phyloP scores from a whole-genome alignment of 1,140 invertebrate genomes.

The Drosophila repletoides region DNA sequence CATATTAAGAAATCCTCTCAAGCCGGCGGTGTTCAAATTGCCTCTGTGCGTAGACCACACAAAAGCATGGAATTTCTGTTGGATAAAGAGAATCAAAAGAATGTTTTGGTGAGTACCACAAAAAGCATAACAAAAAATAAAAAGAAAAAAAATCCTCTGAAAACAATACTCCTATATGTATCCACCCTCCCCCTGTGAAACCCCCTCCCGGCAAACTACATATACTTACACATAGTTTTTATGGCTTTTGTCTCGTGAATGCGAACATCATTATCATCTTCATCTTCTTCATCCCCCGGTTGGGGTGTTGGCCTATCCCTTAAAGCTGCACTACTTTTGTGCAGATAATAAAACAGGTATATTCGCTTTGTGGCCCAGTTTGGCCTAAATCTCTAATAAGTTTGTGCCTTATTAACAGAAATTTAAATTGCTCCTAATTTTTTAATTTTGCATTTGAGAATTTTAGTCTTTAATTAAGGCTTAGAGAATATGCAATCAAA shows the following conservation, averaged over 20 bases:
- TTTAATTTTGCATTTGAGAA: not conserved
- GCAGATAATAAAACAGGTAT: not conserved
- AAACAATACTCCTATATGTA: too few species aligned
- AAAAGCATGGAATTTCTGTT: conserved; percentile 97
- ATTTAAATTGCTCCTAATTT: not conserved
- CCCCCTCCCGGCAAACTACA: conserved; percentile 27
- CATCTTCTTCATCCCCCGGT: conserved; percentile 10
- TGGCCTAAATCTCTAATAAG: not conserved
- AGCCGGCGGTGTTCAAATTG: conserved; percentile 46
- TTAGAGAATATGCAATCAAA: too few species aligned
- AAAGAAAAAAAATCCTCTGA: too few species aligned
- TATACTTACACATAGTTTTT: conserved; percentile 47
- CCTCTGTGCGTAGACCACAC: conserved; percentile 86
- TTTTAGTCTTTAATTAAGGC: too few species aligned
- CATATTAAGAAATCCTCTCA: conserved; percentile 40
- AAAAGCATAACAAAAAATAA: not conserved
- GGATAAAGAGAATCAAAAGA: conserved; percentile 92
- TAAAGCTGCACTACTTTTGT: not conserved
- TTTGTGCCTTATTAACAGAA: not conserved
- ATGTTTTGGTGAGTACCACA: conserved; percentile 86
- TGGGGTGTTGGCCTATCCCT: not conserved
- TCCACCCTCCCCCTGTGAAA: not conserved
- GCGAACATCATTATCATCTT: conserved; percentile 34
- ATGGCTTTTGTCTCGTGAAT: conserved; percentile 55
- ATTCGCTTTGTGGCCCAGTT: conserved; percentile 4